phyloP scores from a whole-genome alignment of 2,888 invertebrate genomes.

The Xanthorhoe spadicearia region DNA sequence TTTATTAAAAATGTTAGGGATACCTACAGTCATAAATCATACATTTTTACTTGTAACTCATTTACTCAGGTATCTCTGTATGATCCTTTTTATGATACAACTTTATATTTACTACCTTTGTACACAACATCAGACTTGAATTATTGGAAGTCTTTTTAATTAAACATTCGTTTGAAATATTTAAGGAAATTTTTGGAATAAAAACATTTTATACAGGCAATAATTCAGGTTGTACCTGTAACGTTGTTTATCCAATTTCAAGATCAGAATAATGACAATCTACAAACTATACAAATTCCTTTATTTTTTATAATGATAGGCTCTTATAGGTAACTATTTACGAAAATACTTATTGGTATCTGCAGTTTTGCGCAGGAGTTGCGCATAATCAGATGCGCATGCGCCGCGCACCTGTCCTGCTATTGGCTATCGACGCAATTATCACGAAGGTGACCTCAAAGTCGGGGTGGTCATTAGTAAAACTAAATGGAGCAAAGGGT shows the following conservation, averaged over 20 bases:
- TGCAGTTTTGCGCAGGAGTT: slow-evolving; percentile 35
- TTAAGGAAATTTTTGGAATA: slow-evolving; percentile 12
- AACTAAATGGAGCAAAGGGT: slow-evolving; percentile 5
- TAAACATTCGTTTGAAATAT: slow-evolving; percentile 4
- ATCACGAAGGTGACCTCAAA: slow-evolving; percentile 29
- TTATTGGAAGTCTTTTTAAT: neutral
- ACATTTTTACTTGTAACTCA: neutral
- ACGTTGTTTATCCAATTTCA: slow-evolving; percentile 36
- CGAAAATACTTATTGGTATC: neutral
- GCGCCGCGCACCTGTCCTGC: slow-evolving; percentile 47
- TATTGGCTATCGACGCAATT: slow-evolving; percentile 17
- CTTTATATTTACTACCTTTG: neutral
- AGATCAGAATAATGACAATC: slow-evolving; percentile 14
- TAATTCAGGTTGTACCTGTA: slow-evolving; percentile 26
- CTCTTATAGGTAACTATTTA: neutral
- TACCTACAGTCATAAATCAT: too few species aligned
- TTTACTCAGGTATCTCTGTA: neutral
- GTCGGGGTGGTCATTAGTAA: slow-evolving; percentile 22
- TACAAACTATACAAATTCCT: neutral
- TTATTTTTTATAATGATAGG: too few species aligned
- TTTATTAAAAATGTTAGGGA: too few species aligned
- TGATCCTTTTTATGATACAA: neutral
- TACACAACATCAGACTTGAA: neutral
- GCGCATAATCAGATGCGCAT: slow-evolving; percentile 38
- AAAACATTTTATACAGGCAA: slow-evolving; percentile 10